phyloP scores from a whole-genome alignment of 2,888 invertebrate species.

The Dromius quadrimaculatus region DNA sequence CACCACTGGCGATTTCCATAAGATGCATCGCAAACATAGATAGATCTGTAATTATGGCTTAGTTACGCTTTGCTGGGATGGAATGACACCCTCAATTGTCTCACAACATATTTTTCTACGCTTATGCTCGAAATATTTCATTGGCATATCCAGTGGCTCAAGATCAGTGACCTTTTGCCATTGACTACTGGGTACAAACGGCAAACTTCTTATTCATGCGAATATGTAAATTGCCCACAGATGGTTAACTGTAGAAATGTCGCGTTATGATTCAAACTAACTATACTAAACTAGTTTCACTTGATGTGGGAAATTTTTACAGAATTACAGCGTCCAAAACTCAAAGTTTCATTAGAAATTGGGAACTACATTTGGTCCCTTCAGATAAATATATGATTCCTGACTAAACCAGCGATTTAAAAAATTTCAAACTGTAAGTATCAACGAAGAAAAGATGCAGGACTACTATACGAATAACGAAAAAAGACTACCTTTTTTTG shows the following conservation, averaged over 20 bases:
- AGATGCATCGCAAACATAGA: conserved; percentile 44
- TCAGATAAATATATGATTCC: no score
- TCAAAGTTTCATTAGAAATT: no score
- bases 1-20: conserved; percentile 49
- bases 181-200: conserved; percentile 8
- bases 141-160: conserved; percentile 18
- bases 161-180: conserved; percentile 44
- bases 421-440: no score
- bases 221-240: conserved; percentile 38
- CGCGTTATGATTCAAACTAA: background rate
- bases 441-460: no score
- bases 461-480: no score
- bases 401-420: no score
- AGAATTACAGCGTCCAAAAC: no score
- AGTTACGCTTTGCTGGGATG: conserved; percentile 20
- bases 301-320: no score
- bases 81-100: no score
- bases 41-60: conserved; percentile 38
- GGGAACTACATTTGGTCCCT: no score
- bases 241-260: conserved; percentile 34
- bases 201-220: conserved; percentile 44
- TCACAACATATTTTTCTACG: background rate
- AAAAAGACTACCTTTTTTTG: no score
- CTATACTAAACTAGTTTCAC: no score
- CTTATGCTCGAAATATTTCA: background rate